phyloP scores from a whole-genome alignment of 2,888 invertebrate genomes.

The Eristalinus aeneus region DNA sequence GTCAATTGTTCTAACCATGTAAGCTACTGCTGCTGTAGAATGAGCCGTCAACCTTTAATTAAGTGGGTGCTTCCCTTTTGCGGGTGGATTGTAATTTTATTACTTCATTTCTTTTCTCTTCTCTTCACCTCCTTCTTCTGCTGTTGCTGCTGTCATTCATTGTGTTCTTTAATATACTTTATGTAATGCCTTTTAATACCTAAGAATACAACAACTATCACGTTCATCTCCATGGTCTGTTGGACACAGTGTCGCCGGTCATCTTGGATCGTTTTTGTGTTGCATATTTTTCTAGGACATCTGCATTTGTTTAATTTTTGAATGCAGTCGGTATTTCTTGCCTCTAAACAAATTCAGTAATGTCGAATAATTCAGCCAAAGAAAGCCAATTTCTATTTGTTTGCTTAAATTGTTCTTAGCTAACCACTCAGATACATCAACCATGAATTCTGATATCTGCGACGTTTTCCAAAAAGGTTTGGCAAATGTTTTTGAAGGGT shows the following conservation, averaged over 20 bases:
- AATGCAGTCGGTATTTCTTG: no score
- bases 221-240: constrained; percentile 46
- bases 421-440: no score
- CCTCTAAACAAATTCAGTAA: no score
- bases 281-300: neutral
- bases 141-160: neutral
- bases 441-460: no score
- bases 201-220: constrained; percentile 47
- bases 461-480: no score
- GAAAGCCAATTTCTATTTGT: no score
- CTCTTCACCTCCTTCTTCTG: constrained; percentile 15
- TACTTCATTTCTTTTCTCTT: constrained; percentile 55
- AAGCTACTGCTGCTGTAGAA: constrained; percentile 6
- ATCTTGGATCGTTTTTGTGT: neutral
- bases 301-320: no score
- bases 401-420: no score
- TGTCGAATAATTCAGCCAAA: no score
- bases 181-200: constrained; percentile 59
- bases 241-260: neutral
- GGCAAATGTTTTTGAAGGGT: no score
- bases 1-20: constrained; percentile 30
- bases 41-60: constrained; percentile 62
- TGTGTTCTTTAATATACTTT: constrained; percentile 32
- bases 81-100: constrained; percentile 57
- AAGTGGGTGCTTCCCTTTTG: constrained; percentile 67